phyloP scores from a whole-genome alignment of 2,888 invertebrate species.

The Rotaria magnacalcarata region DNA sequence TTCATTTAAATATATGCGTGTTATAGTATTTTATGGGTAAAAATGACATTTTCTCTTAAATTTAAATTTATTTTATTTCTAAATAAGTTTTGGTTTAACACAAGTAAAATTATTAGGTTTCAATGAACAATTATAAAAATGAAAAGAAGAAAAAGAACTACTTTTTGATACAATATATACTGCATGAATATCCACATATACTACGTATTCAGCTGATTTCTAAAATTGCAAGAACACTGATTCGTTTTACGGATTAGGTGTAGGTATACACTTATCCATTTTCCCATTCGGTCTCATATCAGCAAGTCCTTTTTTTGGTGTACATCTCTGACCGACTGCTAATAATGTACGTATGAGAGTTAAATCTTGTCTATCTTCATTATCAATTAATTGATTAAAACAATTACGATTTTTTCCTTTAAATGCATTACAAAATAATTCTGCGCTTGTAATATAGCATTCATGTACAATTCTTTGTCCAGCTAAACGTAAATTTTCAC shows the following conservation, averaged over 20 bases:
- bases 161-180: not conserved
- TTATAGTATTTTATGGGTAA: not conserved
- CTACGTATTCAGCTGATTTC: not conserved
- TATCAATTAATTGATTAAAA: constrained; percentile 42
- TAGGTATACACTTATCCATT: not conserved
- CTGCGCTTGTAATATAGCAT: constrained; percentile 34
- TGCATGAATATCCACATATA: not conserved
- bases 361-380: constrained; percentile 40
- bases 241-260: not conserved
- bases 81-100: not conserved
- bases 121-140: not conserved
- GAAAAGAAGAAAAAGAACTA: not conserved
- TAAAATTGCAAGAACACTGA: not conserved
- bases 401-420: constrained; percentile 30
- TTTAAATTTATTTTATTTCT: too few relatives aligned
- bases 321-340: constrained; percentile 35
- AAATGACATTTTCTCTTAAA: too few relatives aligned
- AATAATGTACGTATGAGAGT: constrained; percentile 37
- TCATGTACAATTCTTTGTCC: constrained; percentile 38
- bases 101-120: not conserved
- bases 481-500: constrained; percentile 34
- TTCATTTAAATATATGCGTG: too few relatives aligned
- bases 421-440: constrained; percentile 42
- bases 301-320: constrained; percentile 20
- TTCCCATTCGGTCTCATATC: not conserved